phyloP scores from a whole-genome alignment of 2,113 vertebrate genomes.

The Passer domesticus region DNA sequence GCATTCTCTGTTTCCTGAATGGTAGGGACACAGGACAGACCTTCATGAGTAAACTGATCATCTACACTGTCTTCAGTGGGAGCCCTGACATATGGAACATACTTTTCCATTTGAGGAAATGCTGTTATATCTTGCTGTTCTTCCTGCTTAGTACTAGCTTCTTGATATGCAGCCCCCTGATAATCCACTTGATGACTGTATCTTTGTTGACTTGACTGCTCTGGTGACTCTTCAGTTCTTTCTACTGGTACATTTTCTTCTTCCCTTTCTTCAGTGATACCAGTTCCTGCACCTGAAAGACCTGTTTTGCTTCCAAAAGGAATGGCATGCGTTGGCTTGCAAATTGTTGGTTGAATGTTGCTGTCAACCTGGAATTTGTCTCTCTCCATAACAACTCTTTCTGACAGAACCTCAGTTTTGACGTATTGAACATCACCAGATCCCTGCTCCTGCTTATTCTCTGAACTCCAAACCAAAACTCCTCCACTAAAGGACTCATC shows the following conservation, averaged over 20 bases:
- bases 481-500: slow-evolving; percentile 20
- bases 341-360: slow-evolving; percentile 59
- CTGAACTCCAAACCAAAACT: slow-evolving; percentile 28
- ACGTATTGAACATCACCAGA: neutral
- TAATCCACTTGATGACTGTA: neutral
- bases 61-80: slow-evolving; percentile 52
- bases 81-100: neutral
- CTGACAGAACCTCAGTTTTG: neutral
- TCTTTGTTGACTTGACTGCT: slow-evolving; percentile 15
- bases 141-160: slow-evolving; percentile 8
- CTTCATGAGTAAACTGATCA: neutral
- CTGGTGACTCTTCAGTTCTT: slow-evolving; percentile 52
- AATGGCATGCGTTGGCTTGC: slow-evolving; percentile 68
- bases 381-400: neutral
- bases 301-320: slow-evolving; percentile 67
- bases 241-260: slow-evolving; percentile 48
- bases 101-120: neutral
- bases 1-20: neutral
- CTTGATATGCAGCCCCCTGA: slow-evolving; percentile 27
- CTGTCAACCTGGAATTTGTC: slow-evolving; percentile 22
- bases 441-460: neutral
- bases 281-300: slow-evolving; percentile 33
- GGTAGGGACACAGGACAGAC: neutral
- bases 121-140: neutral
- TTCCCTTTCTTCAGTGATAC: slow-evolving; percentile 33